Percentiles rank a stretch among this genome's conserved stretches.
phyloP scores from a whole-genome alignment of 2,888 invertebrate species.

The Myopa testacea region DNA sequence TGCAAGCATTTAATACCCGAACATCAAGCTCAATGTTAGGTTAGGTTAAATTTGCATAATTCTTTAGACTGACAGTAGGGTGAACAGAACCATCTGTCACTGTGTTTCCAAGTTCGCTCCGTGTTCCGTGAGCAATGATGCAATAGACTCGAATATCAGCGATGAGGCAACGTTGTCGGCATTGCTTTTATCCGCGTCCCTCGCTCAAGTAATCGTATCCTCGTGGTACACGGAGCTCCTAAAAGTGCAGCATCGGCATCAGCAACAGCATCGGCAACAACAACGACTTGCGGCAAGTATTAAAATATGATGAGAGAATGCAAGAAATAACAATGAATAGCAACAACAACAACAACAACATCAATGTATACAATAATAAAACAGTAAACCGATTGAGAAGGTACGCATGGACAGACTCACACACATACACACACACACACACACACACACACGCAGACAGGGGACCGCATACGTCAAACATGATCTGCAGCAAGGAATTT shows the following conservation, averaged over 20 bases:
- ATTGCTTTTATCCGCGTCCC: conserved; percentile 3
- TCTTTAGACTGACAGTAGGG: not conserved
- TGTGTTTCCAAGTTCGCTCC: not conserved
- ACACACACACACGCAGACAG: not conserved
- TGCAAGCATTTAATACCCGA: no score
- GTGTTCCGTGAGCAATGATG: not conserved
- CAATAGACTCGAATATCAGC: not conserved
- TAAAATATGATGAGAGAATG: conserved; percentile 20
- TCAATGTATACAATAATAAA: not conserved
- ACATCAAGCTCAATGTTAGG: not conserved
- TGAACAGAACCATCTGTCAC: not conserved
- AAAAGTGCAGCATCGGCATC: conserved; percentile 23
- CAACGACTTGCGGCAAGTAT: conserved; percentile 7
- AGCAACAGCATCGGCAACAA: not conserved
- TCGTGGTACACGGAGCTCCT: conserved; percentile 31
- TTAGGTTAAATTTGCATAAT: not conserved
- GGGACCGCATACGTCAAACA: not conserved
- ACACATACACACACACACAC: not conserved
- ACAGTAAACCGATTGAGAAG: not conserved
- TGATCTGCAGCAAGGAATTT: conserved; percentile 29
- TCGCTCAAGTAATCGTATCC: conserved; percentile 3
- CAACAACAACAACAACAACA: not conserved
- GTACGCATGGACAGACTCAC: not conserved
- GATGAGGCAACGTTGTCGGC: conserved; percentile 7
- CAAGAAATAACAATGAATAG: conserved; percentile 7